A percentile compares a stretch with the other conserved stretches of the same genome.
phyloP scores from a whole-genome alignment of 2,888 invertebrate genomes.

The Hydropsyche betteni region DNA sequence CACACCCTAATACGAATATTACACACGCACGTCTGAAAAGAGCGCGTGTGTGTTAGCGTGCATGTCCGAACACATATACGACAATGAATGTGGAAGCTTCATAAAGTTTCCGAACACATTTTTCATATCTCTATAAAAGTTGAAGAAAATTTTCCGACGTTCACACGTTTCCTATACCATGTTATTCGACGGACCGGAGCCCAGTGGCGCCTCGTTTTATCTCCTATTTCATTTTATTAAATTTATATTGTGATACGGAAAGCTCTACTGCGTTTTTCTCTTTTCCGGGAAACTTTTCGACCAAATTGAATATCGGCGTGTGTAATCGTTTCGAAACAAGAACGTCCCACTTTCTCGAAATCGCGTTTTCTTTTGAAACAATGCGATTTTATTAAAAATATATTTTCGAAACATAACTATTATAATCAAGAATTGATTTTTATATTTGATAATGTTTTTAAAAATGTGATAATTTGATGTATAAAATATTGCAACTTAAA shows the following conservation, averaged over 20 bases:
- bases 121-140: slow-evolving; percentile 52
- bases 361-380: no score
- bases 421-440: no score
- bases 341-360: no score
- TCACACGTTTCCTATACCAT: slow-evolving; percentile 48
- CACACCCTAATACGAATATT: neutral
- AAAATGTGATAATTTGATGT: no score
- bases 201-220: slow-evolving; percentile 27
- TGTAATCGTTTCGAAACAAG: neutral
- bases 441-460: no score
- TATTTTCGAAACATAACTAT: no score
- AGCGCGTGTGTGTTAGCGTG: neutral
- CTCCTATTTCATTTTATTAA: no score
- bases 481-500: no score
- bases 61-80: slow-evolving; percentile 32
- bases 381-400: no score
- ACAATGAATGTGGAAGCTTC: slow-evolving; percentile 51
- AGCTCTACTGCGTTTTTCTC: slow-evolving; percentile 16
- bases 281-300: slow-evolving; percentile 10
- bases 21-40: neutral
- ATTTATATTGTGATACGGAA: no score
- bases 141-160: slow-evolving; percentile 50
- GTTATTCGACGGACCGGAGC: slow-evolving; percentile 31
- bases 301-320: slow-evolving; percentile 10
- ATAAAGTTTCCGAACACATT: slow-evolving; percentile 52